Evolutionary conservation across 2,113 vertebrate genomes (phyloP).

Genomic region (Potamarius usumacintae): DNA sequence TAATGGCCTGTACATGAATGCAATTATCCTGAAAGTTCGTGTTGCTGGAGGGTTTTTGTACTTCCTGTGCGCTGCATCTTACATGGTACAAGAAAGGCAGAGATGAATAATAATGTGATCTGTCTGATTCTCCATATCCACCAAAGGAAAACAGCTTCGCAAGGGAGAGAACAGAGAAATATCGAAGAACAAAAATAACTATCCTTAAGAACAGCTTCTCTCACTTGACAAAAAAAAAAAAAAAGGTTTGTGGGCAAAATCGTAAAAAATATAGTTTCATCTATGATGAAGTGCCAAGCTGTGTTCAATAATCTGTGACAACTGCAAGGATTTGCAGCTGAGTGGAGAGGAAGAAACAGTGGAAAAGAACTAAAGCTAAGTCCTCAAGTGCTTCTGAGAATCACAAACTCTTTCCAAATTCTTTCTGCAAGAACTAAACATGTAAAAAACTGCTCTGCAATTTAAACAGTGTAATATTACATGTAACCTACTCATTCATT

Average conservation of each 20-base stretch:
- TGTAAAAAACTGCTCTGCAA: neutral
- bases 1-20: neutral
- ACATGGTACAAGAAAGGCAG: neutral
- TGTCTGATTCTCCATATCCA: neutral
- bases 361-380: neutral
- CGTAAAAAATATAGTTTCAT: neutral
- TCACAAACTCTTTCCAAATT: neutral
- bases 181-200: neutral
- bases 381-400: neutral
- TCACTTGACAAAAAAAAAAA: neutral
- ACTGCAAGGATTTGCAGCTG: neutral
- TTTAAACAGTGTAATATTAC: neutral
- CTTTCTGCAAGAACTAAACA: neutral
- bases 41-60: neutral
- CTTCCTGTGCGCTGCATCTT: neutral
- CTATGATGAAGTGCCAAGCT: neutral
- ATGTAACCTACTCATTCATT: neutral
- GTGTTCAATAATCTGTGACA: neutral
- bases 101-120: neutral
- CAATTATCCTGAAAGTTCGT: neutral
- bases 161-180: neutral
- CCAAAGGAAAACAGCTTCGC: neutral
- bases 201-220: neutral
- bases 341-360: neutral
- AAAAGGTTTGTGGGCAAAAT: neutral